Evolutionary conservation across 2,113 vertebrate species (phyloP), one percentile per base, ranked within the genome.

Genomic region (Murina feae): DNA sequence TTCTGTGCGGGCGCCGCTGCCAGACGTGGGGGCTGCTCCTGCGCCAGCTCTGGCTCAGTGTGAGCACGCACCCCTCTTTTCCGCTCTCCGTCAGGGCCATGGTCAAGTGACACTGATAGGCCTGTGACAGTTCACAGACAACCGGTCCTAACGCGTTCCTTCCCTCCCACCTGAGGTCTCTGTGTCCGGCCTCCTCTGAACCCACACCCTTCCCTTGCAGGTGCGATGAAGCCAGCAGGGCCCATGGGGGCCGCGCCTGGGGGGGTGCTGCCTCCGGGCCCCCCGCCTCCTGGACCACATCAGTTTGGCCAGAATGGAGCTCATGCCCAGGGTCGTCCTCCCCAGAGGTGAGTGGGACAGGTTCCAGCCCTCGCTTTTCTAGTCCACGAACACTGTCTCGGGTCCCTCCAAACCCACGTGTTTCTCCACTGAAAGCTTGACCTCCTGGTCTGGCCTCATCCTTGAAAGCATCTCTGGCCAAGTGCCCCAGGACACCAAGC

Each of bases 221-320:
- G 98, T 91, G 23, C 98, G 85, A 97, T 98, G 4, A 99, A 99
- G 97, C 95, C 98, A 13, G 42, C 98, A 5, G 97, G 97, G 81
- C 97, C 98, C 95, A 95, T 98, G 88, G 98, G 98, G 58, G 96
- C 98, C 1, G 86, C 98, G 53, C 95, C 98, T 5, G 97, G 96
- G 28, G 98, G 97, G 89, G 95, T 98, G 89, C 95, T 97, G 51
- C 95, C 98, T 80, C 94, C 98, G 30, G 97, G 51, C 47, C 93
- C 98, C 42, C 92, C 63, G 21, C 95, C 92, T 74, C 85, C 96
- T 39, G 97, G 94, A 78, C 55, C 90, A 37, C 95, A 89, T 30
- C 96, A 97, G 6, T 92, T 96, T 60, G 94, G 93, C 84, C 96
- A 95, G 53, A 97, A 95, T 30, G 97, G 93, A 95, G 87, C 95